These are phyloP conservation scores for Digitonthophagus gazella DNA, from an alignment of 2,888 invertebrate species.

Conservation along the genomic window DNA sequence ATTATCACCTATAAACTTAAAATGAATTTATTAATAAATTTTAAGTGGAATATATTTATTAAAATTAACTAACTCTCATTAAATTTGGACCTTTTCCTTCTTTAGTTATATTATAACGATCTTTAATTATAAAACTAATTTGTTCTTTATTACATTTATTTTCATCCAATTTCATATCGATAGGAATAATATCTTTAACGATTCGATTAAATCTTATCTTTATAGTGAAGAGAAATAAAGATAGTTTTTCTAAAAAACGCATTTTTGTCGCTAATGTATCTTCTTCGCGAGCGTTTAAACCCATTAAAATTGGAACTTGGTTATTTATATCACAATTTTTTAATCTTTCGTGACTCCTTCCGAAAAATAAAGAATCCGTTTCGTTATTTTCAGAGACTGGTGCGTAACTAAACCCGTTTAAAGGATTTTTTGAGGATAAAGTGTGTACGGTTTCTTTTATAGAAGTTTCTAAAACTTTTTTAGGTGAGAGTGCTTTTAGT, in stretches of 20 bases:
- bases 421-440: background rate
- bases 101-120: background rate
- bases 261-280: background rate
- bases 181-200: conserved; percentile 3
- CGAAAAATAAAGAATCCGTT: conserved; percentile 5
- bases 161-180: background rate
- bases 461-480: background rate
- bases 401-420: conserved; percentile 17
- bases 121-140: background rate
- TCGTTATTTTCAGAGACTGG: conserved; percentile 8
- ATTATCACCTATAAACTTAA: conserved; percentile 8
- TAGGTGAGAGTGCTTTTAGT: conserved; percentile 31
- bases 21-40: background rate
- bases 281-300: conserved; percentile 8
- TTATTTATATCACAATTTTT: conserved; percentile 8
- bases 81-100: background rate
- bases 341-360: conserved; percentile 14
- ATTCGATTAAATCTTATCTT: conserved; percentile 7
- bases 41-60: background rate
- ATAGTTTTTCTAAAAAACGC: background rate
- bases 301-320: conserved; percentile 16
- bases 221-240: background rate
- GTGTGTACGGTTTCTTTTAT: conserved; percentile 2
- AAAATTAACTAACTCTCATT: background rate
- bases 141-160: background rate